Evolutionary conservation across 2,888 invertebrate species (phyloP).

Genomic region (Drosophila parthenogenetica): DNA sequence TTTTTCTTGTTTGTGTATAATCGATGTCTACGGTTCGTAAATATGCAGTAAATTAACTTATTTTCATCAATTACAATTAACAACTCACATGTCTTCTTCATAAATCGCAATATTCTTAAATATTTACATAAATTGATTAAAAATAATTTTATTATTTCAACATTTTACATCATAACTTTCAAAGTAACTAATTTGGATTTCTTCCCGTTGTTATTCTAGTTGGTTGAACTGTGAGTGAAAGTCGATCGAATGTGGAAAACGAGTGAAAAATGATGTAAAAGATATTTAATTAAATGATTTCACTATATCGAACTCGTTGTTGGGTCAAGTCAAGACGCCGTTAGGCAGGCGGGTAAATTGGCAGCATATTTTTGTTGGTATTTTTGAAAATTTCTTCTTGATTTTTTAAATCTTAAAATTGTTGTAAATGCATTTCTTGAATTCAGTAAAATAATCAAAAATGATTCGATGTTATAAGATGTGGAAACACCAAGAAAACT

Average conservation of each 20-base stretch:
- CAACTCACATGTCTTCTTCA: conserved; percentile 41
- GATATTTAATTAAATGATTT: background rate
- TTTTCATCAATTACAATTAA: conserved; percentile 36
- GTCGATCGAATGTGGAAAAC: background rate
- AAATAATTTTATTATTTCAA: too few relatives aligned
- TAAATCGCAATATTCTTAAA: conserved; percentile 3
- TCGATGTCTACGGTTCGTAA: conserved; percentile 38
- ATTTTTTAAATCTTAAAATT: conserved; percentile 6
- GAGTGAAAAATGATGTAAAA: background rate
- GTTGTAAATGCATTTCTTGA: conserved; percentile 46
- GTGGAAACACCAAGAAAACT: background rate
- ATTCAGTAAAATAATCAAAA: background rate
- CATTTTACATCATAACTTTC: too few relatives aligned
- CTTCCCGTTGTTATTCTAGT: background rate
- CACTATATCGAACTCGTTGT: conserved; percentile 21
- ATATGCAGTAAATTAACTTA: conserved; percentile 43
- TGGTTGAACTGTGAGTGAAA: background rate
- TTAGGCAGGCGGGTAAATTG: conserved; percentile 55
- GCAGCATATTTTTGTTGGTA: conserved; percentile 39
- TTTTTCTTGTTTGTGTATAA: conserved; percentile 18
- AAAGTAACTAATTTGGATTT: background rate
- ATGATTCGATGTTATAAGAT: conserved; percentile 1
- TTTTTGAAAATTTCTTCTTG: conserved; percentile 11
- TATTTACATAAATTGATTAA: conserved; percentile 9
- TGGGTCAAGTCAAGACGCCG: conserved; percentile 50